Percentiles rank a stretch among this genome's conserved stretches.
These are phyloP conservation scores for Melanaphis sacchari DNA, from an alignment of 1,140 invertebrate species.

Conservation along the genomic window DNA sequence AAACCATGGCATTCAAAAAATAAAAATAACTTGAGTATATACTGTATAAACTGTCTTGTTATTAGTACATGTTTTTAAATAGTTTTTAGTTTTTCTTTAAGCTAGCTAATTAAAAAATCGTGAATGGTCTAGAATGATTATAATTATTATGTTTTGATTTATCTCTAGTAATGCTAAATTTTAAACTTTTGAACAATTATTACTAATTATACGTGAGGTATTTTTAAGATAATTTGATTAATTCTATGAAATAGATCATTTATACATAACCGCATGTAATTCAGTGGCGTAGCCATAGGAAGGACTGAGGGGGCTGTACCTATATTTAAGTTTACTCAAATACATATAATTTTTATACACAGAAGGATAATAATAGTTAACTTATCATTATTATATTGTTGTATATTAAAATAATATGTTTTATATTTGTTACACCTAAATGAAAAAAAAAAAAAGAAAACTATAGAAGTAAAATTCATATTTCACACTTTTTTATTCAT, in stretches of 20 bases:
- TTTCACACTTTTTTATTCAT: no score
- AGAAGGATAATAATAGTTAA: accelerated
- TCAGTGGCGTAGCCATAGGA: no score
- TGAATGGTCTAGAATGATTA: no score
- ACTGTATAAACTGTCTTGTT: background rate
- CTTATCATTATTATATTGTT: background rate
- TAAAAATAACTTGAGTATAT: background rate
- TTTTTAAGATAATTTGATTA: no score
- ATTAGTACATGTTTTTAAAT: background rate
- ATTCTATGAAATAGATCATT: no score
- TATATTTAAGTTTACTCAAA: background rate
- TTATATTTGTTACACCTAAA: background rate
- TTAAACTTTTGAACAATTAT: no score
- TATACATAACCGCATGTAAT: background rate
- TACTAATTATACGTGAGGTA: no score
- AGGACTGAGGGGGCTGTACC: no score
- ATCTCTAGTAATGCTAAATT: no score
- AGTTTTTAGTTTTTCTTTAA: background rate
- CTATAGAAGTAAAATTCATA: no score
- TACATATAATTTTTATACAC: background rate
- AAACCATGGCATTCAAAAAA: background rate
- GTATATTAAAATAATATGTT: background rate
- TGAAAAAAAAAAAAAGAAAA: background rate
- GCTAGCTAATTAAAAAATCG: background rate
- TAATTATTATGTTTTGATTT: no score